Evolutionary conservation across 1,140 invertebrate genomes (phyloP).

Genomic region (Dermatophagoides farinae): DNA sequence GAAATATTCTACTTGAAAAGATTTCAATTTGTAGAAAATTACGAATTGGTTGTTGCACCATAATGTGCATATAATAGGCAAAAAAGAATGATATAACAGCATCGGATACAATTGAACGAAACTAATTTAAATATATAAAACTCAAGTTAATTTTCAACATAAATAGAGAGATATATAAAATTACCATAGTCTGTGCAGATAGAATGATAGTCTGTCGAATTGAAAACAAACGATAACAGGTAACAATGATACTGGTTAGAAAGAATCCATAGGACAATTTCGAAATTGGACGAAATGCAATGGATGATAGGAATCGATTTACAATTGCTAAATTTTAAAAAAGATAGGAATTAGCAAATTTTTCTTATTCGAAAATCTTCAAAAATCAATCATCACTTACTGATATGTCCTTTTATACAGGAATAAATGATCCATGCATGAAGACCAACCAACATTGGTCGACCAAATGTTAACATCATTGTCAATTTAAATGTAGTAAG

Average conservation of each 20-base stretch:
- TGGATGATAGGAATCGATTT: not conserved
- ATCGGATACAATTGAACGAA: slow-evolving; percentile 4
- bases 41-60: slow-evolving; percentile 4
- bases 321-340: not conserved
- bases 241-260: not conserved
- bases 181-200: not conserved
- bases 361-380: not conserved
- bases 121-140: not conserved
- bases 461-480: slow-evolving; percentile 2
- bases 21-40: not conserved
- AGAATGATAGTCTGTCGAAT: slow-evolving; percentile 3
- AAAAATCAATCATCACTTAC: not conserved
- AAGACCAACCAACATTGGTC: not conserved
- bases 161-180: not conserved
- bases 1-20: not conserved
- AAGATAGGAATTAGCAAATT: not conserved
- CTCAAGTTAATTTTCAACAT: not conserved
- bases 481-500: not conserved
- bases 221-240: not conserved
- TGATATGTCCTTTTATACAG: not conserved
- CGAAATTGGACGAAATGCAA: not conserved
- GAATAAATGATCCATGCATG: slow-evolving; percentile 1
- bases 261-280: slow-evolving; percentile 1
- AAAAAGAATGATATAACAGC: not conserved
- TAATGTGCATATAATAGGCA: not conserved